phyloP scores from a whole-genome alignment of 2,797 vertebrate species.

The Pitangus sulphuratus region DNA sequence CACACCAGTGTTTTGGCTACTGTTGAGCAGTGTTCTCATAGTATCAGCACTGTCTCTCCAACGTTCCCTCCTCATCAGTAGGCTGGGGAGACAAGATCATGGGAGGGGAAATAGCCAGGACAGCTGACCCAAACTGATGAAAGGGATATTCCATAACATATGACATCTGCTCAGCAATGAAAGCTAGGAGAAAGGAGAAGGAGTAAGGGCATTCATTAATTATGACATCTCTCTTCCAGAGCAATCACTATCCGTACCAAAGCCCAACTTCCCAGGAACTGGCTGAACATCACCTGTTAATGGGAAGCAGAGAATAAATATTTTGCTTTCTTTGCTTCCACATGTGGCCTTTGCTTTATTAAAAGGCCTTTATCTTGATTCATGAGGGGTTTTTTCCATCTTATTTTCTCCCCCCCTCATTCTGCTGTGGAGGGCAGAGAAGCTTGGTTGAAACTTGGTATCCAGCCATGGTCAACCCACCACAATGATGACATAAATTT shows the following conservation, averaged over 20 bases:
- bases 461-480: background rate
- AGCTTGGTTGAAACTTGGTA: background rate
- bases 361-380: background rate
- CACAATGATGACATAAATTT: background rate
- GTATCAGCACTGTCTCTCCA: background rate
- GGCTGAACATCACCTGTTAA: background rate
- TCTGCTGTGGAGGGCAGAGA: background rate
- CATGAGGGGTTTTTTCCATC: background rate
- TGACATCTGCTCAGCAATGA: background rate
- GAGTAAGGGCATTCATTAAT: background rate
- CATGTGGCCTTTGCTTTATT: background rate
- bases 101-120: background rate
- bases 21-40: background rate
- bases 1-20: background rate
- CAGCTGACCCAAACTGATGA: background rate
- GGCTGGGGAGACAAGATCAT: background rate
- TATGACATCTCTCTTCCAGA: background rate
- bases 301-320: background rate
- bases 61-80: background rate
- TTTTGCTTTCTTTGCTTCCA: background rate
- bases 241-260: background rate
- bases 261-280: background rate
- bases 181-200: background rate
- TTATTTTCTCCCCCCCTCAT: fast-evolving
- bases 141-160: background rate